phyloP scores from a whole-genome alignment of 1,140 invertebrate species.

The Drosophila hydei region DNA sequence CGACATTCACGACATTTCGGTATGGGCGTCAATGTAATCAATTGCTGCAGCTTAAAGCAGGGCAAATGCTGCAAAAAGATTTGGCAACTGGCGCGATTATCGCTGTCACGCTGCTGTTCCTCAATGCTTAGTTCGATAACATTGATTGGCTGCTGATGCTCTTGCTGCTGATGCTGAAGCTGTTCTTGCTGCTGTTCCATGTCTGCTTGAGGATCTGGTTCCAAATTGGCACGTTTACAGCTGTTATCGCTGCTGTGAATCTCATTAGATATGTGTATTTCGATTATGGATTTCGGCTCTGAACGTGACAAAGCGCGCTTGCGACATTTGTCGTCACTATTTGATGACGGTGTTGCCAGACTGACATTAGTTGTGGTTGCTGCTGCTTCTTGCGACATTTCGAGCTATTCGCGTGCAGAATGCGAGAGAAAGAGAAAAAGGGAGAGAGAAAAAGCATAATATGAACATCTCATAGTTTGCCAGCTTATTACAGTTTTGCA shows the following conservation, averaged over 20 bases:
- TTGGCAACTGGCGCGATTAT: conserved; percentile 52
- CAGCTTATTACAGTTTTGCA: conserved; percentile 39
- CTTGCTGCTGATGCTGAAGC: neutral
- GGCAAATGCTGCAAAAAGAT: conserved; percentile 76
- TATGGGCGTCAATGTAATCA: conserved; percentile 20
- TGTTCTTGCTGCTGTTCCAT: conserved; percentile 15
- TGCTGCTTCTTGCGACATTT: conserved; percentile 34
- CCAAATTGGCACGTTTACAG: conserved; percentile 39
- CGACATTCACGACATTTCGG: conserved; percentile 77
- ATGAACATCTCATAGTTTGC: conserved; percentile 48
- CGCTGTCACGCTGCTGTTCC: conserved; percentile 57
- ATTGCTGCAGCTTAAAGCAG: conserved; percentile 70
- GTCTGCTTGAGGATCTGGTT: conserved; percentile 4
- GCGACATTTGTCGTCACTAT: conserved; percentile 24
- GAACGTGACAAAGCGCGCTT: conserved; percentile 40
- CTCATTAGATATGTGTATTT: conserved; percentile 72
- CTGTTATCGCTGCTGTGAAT: conserved; percentile 9
- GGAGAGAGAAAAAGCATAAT: conserved; percentile 53
- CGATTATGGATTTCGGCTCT: conserved; percentile 70
- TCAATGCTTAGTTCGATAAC: conserved; percentile 34
- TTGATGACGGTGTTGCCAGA: conserved; percentile 35
- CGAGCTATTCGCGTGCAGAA: conserved; percentile 8
- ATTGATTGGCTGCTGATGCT: neutral
- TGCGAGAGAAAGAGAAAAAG: conserved; percentile 25
- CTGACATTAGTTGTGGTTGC: conserved; percentile 13